A percentile compares a stretch with the other conserved stretches of the same genome.
These are phyloP conservation scores for Crocallis elinguaria DNA, from an alignment of 2,888 invertebrate genomes.

Conservation along the genomic window DNA sequence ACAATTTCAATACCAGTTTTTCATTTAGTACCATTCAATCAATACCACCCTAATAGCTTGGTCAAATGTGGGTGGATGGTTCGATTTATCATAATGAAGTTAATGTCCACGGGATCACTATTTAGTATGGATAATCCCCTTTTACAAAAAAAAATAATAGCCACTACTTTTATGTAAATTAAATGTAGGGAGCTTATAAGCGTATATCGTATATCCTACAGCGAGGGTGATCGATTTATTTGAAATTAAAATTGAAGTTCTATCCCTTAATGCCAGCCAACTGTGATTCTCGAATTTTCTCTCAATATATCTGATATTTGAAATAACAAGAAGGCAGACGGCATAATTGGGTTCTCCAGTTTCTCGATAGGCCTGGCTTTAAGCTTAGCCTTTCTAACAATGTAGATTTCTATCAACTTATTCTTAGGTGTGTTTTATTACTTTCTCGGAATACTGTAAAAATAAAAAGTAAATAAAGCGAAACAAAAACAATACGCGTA, in stretches of 20 bases:
- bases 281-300: constrained; percentile 36
- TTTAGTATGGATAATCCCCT: constrained; percentile 77
- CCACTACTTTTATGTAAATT: constrained; percentile 78
- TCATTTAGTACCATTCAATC: constrained; percentile 39
- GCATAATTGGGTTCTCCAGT: neutral
- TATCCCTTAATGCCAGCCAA: constrained; percentile 60
- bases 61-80: constrained; percentile 52
- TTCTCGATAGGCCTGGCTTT: neutral
- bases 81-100: constrained; percentile 59
- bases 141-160: constrained; percentile 80
- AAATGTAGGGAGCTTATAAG: constrained; percentile 70
- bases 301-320: neutral
- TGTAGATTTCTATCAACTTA: too few species aligned
- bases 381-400: neutral
- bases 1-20: neutral
- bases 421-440: too few species aligned
- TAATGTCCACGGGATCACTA: constrained; percentile 72
- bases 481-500: too few species aligned
- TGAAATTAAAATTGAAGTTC: constrained; percentile 49
- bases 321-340: neutral
- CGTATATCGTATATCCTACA: constrained; percentile 43
- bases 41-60: constrained; percentile 47
- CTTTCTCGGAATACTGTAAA: too few species aligned
- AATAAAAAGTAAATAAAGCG: too few species aligned
- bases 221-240: constrained; percentile 61